phyloP scores from a whole-genome alignment of 2,113 vertebrate species.

The Alethe diademata region DNA sequence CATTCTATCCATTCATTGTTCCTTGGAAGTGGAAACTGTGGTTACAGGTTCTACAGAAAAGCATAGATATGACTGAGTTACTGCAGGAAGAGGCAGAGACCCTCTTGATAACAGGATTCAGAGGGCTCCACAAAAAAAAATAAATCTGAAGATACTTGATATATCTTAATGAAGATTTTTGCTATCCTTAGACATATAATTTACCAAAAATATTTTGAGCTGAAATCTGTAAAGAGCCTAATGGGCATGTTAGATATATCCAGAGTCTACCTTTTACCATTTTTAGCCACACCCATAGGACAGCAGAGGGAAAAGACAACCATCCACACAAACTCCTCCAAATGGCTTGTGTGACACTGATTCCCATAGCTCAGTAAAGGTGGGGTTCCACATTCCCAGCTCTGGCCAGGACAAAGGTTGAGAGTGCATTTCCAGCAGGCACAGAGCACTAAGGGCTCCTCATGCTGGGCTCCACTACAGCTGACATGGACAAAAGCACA shows the following conservation, averaged over 20 bases:
- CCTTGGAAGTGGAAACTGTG: not conserved
- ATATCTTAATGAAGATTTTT: not conserved
- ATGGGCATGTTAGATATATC: not conserved
- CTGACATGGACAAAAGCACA: not conserved
- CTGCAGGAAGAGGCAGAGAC: not conserved
- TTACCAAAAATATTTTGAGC: not conserved
- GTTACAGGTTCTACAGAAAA: not conserved
- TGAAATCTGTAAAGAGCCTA: not conserved
- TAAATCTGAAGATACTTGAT: not conserved
- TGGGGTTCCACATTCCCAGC: not conserved
- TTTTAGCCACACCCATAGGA: not conserved
- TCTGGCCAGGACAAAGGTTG: not conserved
- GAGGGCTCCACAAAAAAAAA: not conserved
- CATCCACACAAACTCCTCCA: not conserved
- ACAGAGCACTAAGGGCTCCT: not conserved
- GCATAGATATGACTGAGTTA: not conserved
- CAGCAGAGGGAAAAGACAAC: not conserved
- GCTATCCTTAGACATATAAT: not conserved
- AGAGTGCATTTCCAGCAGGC: not conserved
- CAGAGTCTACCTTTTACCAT: not conserved
- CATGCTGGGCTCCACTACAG: not conserved
- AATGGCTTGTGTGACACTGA: rapidly evolving
- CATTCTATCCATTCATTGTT: not conserved
- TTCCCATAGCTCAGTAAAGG: not conserved
- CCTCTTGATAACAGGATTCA: not conserved